These are phyloP conservation scores for Ennomos erosarius DNA, from an alignment of 2,888 invertebrate genomes.

Conservation along the genomic window DNA sequence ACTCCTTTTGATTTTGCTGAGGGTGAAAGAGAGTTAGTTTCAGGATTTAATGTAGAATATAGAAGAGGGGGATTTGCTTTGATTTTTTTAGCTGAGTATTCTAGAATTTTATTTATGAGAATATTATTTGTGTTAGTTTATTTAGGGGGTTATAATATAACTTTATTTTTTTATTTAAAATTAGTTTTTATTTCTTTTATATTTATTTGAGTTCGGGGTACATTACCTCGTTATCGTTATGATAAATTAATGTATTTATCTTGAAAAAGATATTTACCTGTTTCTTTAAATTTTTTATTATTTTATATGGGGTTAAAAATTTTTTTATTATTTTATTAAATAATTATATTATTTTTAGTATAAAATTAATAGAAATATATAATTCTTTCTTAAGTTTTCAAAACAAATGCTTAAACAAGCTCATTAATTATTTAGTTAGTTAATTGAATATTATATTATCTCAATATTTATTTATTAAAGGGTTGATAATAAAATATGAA, in stretches of 20 bases:
- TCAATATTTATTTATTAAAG: conserved; percentile 80
- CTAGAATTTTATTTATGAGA: conserved; percentile 89
- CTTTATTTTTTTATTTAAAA: conserved; percentile 82
- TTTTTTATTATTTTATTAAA: conserved; percentile 58
- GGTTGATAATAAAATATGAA: conserved; percentile 83
- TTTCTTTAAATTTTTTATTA: conserved; percentile 87
- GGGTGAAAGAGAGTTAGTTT: conserved; percentile 91
- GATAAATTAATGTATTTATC: conserved; percentile 90
- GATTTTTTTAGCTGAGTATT: conserved; percentile 90
- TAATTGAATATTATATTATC: conserved; percentile 70
- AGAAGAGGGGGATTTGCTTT: conserved; percentile 89
- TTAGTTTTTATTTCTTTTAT: conserved; percentile 84
- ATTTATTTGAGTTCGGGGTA: conserved; percentile 88
- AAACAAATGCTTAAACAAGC: conserved; percentile 89
- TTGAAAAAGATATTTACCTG: conserved; percentile 87
- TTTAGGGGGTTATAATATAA: conserved; percentile 81
- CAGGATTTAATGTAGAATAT: conserved; percentile 92
- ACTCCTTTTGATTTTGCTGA: conserved; percentile 93
- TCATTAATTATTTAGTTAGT: conserved; percentile 88
- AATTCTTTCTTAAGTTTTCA: conserved; percentile 88
- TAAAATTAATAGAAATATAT: conserved; percentile 85
- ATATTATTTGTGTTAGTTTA: conserved; percentile 85
- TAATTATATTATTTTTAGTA: conserved; percentile 69
- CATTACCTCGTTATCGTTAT: conserved; percentile 90
- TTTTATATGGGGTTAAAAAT: conserved; percentile 85